Evolutionary conservation across 2,113 vertebrate genomes (phyloP).

Genomic region (Pristiophorus japonicus): DNA sequence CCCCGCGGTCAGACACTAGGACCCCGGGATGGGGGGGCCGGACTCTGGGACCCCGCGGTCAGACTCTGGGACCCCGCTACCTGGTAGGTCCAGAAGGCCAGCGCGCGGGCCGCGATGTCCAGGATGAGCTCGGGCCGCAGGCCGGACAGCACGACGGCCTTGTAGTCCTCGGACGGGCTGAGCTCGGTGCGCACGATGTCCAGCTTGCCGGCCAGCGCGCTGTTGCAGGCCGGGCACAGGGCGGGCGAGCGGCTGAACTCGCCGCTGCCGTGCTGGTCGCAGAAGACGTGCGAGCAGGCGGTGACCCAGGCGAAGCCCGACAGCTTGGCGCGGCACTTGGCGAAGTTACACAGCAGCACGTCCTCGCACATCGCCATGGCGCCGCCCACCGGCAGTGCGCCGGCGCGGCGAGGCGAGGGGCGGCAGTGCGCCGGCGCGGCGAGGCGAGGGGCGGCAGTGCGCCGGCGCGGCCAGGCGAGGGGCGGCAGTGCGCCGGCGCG

Average conservation of each 20-base stretch:
- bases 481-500: too few relatives aligned
- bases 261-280: constrained; percentile 76
- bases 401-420: not conserved
- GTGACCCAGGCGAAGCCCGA: constrained; percentile 78
- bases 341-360: constrained; percentile 74
- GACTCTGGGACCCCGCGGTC: too few relatives aligned
- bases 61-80: constrained; percentile 44
- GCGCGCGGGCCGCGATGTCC: constrained; percentile 71
- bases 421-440: not conserved
- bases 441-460: not conserved
- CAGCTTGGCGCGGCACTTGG: constrained; percentile 70
- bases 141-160: constrained; percentile 78
- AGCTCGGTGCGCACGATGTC: constrained; percentile 78
- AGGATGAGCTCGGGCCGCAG: constrained; percentile 71
- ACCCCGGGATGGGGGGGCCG: too few relatives aligned
- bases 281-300: constrained; percentile 80
- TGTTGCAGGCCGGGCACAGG: constrained; percentile 75
- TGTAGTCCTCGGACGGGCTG: constrained; percentile 75
- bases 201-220: constrained; percentile 73
- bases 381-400: not conserved
- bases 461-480: not conserved
- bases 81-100: constrained; percentile 85
- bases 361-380: constrained; percentile 71
- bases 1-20: not conserved
- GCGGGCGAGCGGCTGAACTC: constrained; percentile 75